These are phyloP conservation scores for Hedya salicella DNA, from an alignment of 2,888 invertebrate species.

Conservation along the genomic window DNA sequence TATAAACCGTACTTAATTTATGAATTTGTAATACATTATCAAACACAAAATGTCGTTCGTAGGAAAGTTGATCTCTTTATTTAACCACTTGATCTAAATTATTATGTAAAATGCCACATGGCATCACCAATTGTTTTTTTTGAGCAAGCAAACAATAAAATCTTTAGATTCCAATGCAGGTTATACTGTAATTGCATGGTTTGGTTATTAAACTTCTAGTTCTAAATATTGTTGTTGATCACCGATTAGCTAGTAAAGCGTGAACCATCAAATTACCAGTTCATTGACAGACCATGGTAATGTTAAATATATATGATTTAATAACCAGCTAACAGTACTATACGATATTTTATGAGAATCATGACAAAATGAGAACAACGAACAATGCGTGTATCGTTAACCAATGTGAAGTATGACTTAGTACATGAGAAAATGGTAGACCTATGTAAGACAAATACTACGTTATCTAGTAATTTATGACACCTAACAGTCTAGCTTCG, in stretches of 20 bases:
- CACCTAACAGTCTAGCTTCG: constrained; percentile 1
- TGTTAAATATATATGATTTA: constrained; percentile 2
- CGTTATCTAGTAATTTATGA: constrained; percentile 10
- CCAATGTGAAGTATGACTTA: constrained; percentile 13
- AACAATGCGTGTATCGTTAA: constrained; percentile 18
- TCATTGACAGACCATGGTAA: constrained; percentile 13
- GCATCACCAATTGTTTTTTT: not conserved
- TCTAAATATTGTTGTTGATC: not conserved
- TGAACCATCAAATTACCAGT: constrained; percentile 2
- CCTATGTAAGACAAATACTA: constrained; percentile 4
- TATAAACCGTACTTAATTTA: too few relatives aligned
- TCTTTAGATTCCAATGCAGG: too few relatives aligned
- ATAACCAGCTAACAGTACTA: constrained; percentile 21
- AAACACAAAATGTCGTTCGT: too few relatives aligned
- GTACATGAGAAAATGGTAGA: constrained; percentile 17
- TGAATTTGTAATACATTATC: too few relatives aligned
- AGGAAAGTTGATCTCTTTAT: too few relatives aligned
- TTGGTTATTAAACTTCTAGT: not conserved
- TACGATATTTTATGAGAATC: constrained; percentile 21
- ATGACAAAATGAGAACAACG: constrained; percentile 1
- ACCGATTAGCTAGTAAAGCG: constrained; percentile 6
- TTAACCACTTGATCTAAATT: too few relatives aligned
- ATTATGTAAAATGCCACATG: not conserved
- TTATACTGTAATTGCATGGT: too few relatives aligned
- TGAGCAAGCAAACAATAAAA: not conserved